phyloP scores from a whole-genome alignment of 2,113 vertebrate species.

The Sprattus sprattus region DNA sequence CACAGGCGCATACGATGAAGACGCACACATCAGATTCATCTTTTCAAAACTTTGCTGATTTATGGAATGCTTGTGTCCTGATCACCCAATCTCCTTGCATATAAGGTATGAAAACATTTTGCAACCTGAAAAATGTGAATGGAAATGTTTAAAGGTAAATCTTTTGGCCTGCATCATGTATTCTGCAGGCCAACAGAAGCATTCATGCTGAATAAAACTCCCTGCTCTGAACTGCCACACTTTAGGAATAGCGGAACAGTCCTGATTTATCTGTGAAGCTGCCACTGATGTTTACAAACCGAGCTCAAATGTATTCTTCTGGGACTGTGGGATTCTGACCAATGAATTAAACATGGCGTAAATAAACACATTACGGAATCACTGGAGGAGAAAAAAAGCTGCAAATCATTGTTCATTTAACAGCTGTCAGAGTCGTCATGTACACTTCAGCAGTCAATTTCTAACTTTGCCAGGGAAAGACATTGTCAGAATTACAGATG shows the following conservation, averaged over 20 bases:
- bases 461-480: neutral
- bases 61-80: neutral
- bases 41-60: neutral
- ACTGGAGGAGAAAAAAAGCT: conserved; percentile 16
- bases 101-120: neutral
- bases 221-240: neutral
- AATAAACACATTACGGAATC: conserved; percentile 16
- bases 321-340: neutral
- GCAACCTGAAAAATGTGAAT: neutral
- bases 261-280: conserved; percentile 13
- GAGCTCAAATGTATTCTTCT: neutral
- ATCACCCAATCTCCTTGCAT: neutral
- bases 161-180: neutral
- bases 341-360: conserved; percentile 39
- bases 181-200: neutral
- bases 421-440: neutral
- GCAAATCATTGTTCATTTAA: conserved; percentile 2
- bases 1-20: conserved; percentile 8
- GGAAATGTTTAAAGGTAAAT: neutral
- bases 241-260: neutral
- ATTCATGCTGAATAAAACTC: neutral
- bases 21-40: neutral
- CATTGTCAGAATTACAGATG: neutral
- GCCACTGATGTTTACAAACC: conserved; percentile 2
- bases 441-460: neutral